Percentiles rank a stretch among this genome's conserved stretches.
phyloP scores from a whole-genome alignment of 2,113 vertebrate species.

The Lontra canadensis region DNA sequence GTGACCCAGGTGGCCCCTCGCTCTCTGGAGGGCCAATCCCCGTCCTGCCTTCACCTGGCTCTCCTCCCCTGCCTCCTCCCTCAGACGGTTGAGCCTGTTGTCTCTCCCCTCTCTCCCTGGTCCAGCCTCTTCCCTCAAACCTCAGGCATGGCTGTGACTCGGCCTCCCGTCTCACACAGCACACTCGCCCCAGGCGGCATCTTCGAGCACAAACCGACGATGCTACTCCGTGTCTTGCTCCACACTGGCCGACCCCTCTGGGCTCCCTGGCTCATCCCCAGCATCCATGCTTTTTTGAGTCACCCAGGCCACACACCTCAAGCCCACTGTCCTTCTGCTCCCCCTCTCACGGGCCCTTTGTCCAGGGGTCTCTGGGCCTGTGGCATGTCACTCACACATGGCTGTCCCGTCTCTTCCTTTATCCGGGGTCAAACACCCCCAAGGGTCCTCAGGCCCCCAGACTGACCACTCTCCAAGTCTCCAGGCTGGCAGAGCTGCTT shows the following conservation, averaged over 20 bases:
- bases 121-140: neutral
- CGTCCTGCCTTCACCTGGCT: neutral
- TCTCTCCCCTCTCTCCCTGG: neutral
- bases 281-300: too few relatives aligned
- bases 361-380: neutral
- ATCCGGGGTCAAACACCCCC: neutral
- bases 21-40: fast-evolving
- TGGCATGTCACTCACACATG: neutral
- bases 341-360: neutral
- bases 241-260: neutral
- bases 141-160: neutral
- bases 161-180: neutral
- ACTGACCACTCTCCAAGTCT: too few relatives aligned
- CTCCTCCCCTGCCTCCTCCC: neutral
- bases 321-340: neutral
- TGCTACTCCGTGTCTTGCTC: neutral
- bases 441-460: neutral
- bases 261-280: neutral
- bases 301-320: neutral
- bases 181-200: neutral
- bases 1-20: fast-evolving
- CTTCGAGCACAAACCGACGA: neutral
- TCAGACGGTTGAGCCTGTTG: neutral
- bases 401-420: neutral
- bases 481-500: neutral